Conservation (phyloP, 1,140 invertebrate species). For the Euura saliciscinereae region DNA sequence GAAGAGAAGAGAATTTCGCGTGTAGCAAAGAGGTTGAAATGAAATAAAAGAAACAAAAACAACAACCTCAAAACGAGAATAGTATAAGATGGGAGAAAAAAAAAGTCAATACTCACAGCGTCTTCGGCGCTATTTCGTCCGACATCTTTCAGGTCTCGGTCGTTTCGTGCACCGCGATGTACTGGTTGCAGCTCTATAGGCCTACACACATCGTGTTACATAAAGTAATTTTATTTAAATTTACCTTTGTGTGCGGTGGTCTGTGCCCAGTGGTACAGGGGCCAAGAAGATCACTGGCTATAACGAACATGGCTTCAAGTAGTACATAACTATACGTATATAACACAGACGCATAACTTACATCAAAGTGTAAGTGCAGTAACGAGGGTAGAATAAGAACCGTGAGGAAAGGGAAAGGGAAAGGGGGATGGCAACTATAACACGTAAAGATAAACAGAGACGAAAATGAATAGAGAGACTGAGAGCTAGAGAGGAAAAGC, state of each 20-base stretch:
- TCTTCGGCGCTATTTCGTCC: constrained; percentile 22
- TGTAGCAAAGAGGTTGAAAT: neutral
- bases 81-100: neutral
- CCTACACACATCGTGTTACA: constrained; percentile 21
- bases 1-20: neutral
- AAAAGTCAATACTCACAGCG: constrained; percentile 26
- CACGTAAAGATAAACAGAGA: no score
- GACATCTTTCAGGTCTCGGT: constrained; percentile 18
- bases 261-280: constrained; percentile 13
- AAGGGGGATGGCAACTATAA: neutral
- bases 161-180: constrained; percentile 8
- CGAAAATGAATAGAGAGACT: no score
- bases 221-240: constrained; percentile 41
- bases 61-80: no score
- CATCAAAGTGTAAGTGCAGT: neutral
- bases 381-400: neutral
- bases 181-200: neutral
- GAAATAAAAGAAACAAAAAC: no score
- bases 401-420: neutral
- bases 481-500: no score
- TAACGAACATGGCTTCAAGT: neutral
- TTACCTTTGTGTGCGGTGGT: constrained; percentile 25
- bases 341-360: no score
- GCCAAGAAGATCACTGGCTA: constrained; percentile 5
- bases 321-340: no score